Evolutionary conservation across 2,797 vertebrate genomes (phyloP).

Genomic region (Diplodus puntazzo): DNA sequence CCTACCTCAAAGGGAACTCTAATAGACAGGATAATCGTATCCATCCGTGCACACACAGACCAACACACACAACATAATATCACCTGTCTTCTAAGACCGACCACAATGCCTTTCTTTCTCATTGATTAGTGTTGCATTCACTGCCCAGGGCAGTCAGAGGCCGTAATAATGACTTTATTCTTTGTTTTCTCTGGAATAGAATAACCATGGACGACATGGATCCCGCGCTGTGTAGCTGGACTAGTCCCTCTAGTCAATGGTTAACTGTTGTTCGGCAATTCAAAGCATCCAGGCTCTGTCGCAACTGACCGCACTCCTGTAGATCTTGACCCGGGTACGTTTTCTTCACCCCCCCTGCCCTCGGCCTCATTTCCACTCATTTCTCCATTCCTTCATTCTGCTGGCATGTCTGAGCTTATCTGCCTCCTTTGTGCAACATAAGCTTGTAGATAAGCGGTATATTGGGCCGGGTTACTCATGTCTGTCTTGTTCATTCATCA

Average conservation of each 20-base stretch:
- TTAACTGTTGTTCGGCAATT: constrained; percentile 81
- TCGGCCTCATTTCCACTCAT: constrained; percentile 59
- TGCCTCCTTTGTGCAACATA: constrained; percentile 83
- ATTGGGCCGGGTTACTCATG: constrained; percentile 79
- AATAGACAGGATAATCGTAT: constrained; percentile 59
- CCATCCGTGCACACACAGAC: constrained; percentile 19
- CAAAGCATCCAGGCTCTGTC: constrained; percentile 72
- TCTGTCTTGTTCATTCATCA: constrained; percentile 83
- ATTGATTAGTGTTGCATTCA: constrained; percentile 81
- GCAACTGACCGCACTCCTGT: constrained; percentile 70
- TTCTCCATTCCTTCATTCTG: constrained; percentile 56
- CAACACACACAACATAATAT: constrained; percentile 49
- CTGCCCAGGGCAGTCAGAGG: constrained; percentile 68
- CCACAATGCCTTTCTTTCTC: constrained; percentile 72
- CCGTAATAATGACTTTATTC: constrained; percentile 75
- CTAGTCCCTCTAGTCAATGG: constrained; percentile 78
- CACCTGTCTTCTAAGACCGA: constrained; percentile 49
- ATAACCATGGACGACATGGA: constrained; percentile 72
- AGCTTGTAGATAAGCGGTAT: constrained; percentile 82
- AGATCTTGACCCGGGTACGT: constrained; percentile 69
- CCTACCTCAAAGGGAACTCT: constrained; percentile 52
- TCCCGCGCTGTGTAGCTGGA: constrained; percentile 51
- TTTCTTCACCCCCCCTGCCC: constrained; percentile 41
- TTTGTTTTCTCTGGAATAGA: constrained; percentile 71
- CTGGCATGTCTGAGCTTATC: constrained; percentile 78